A percentile compares a stretch with the other conserved stretches of the same genome.
phyloP scores from a whole-genome alignment of 1,140 invertebrate genomes.

The Idris sp. region DNA sequence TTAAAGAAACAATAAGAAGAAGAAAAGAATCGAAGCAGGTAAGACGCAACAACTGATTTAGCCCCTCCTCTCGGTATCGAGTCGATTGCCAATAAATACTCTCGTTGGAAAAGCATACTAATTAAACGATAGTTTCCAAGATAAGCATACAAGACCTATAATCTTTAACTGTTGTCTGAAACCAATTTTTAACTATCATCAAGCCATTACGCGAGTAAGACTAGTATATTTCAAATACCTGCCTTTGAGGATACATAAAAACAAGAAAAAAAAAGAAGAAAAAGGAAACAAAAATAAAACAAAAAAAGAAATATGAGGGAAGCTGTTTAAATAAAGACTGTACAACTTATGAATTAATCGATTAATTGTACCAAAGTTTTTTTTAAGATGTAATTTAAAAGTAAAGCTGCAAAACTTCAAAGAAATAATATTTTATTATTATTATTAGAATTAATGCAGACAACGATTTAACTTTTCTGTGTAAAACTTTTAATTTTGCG shows the following conservation, averaged over 20 bases:
- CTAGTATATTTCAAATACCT: slow-evolving; percentile 56
- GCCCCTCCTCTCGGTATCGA: slow-evolving; percentile 68
- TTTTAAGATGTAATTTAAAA: too few species aligned
- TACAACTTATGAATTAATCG: slow-evolving; percentile 60
- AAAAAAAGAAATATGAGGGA: slow-evolving; percentile 14
- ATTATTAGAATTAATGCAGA: too few species aligned
- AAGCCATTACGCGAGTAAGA: slow-evolving; percentile 53
- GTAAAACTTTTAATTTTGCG: slow-evolving; percentile 22
- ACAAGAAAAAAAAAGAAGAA: slow-evolving; percentile 23
- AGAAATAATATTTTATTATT: too few species aligned
- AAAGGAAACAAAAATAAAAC: slow-evolving; percentile 28
- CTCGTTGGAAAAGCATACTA: slow-evolving; percentile 73
- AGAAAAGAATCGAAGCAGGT: slow-evolving; percentile 67
- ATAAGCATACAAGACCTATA: slow-evolving; percentile 68
- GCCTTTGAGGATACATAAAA: slow-evolving; percentile 40
- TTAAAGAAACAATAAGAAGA: slow-evolving; percentile 62
- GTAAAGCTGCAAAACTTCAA: too few species aligned
- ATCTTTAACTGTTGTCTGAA: slow-evolving; percentile 76
- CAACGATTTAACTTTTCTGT: too few species aligned
- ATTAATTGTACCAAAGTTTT: slow-evolving; percentile 25
- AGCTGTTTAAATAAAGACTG: slow-evolving; percentile 57
- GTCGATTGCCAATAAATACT: slow-evolving; percentile 73
- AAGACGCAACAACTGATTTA: slow-evolving; percentile 71
- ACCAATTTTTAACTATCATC: slow-evolving; percentile 76
- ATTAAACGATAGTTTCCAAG: slow-evolving; percentile 73